phyloP scores from a whole-genome alignment of 2,888 invertebrate species.

The Neuroscelio doddi region DNA sequence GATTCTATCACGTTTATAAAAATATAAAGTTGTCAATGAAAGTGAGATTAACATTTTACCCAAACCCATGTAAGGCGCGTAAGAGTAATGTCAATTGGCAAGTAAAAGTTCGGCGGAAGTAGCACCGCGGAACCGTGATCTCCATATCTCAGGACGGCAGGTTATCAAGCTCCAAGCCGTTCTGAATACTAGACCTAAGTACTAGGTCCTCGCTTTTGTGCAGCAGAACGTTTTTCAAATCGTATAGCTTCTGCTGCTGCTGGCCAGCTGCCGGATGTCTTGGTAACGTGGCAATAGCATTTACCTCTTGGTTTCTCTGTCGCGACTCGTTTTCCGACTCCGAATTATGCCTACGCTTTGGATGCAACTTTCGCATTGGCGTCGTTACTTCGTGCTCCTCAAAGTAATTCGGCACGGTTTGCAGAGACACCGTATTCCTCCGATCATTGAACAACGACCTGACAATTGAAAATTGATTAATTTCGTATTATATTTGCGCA shows the following conservation, averaged over 20 bases:
- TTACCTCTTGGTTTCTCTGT: slow-evolving; percentile 54
- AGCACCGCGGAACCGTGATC: slow-evolving; percentile 5
- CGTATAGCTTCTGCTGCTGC: slow-evolving; percentile 56
- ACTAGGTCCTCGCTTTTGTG: slow-evolving; percentile 61
- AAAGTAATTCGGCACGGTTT: slow-evolving; percentile 61
- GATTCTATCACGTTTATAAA: not conserved
- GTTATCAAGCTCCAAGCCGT: slow-evolving; percentile 66
- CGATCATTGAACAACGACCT: slow-evolving; percentile 62
- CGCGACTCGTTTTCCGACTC: slow-evolving; percentile 65
- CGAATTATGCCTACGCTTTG: slow-evolving; percentile 66
- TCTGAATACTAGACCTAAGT: slow-evolving; percentile 54
- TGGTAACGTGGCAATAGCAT: slow-evolving; percentile 68
- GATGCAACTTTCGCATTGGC: slow-evolving; percentile 38
- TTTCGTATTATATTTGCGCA: too few species aligned
- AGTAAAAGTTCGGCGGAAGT: not conserved
- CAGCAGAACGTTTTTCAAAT: slow-evolving; percentile 59
- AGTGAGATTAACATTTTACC: not conserved
- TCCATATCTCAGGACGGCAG: slow-evolving; percentile 65
- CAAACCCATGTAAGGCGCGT: not conserved
- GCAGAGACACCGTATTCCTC: slow-evolving; percentile 67
- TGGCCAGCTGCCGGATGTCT: slow-evolving; percentile 55
- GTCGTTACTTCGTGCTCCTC: slow-evolving; percentile 56
- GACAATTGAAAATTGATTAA: too few species aligned
- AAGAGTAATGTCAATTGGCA: slow-evolving; percentile 4
- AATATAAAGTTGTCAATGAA: not conserved